Percentiles rank a stretch among this genome's conserved stretches.
Conservation (phyloP, 2,888 invertebrate species). For the Oscheius myriophilus region DNA sequence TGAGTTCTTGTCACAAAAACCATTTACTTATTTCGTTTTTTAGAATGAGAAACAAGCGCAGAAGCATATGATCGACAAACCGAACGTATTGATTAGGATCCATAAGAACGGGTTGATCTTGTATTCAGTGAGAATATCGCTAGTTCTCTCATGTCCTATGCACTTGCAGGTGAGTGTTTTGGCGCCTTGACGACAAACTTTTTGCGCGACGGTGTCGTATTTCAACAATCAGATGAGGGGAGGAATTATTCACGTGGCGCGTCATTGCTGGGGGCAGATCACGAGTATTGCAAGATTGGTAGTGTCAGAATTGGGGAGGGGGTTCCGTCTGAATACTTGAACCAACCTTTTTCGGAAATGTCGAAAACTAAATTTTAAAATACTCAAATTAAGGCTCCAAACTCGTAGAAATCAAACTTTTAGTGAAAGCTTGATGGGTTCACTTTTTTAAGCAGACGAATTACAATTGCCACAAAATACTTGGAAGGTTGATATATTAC, state of each 20-base stretch:
- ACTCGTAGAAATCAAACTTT: too few species aligned
- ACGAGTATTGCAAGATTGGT: too few species aligned
- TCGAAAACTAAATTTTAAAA: too few species aligned
- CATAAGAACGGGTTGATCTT: constrained; percentile 78
- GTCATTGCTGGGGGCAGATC: not conserved
- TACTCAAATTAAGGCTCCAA: too few species aligned
- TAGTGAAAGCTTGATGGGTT: too few species aligned
- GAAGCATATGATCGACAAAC: constrained; percentile 72
- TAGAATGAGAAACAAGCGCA: constrained; percentile 96
- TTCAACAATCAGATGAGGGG: constrained; percentile 23
- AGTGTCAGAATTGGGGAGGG: too few species aligned
- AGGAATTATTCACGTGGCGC: constrained; percentile 19
- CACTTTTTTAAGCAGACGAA: too few species aligned
- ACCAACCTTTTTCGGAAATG: too few species aligned
- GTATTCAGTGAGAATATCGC: constrained; percentile 81
- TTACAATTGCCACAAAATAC: too few species aligned
- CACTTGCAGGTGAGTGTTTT: constrained; percentile 81
- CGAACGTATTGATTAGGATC: constrained; percentile 90
- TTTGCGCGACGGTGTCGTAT: not conserved
- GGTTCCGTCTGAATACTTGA: too few species aligned
- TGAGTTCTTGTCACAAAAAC: constrained; percentile 15
- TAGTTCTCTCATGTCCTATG: constrained; percentile 96
- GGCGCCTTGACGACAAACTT: constrained; percentile 23
- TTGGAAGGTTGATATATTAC: too few species aligned
- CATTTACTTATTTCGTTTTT: constrained; percentile 70